Evolutionary conservation across 1,140 invertebrate species (phyloP).

Genomic region (Portunus trituberculatus): DNA sequence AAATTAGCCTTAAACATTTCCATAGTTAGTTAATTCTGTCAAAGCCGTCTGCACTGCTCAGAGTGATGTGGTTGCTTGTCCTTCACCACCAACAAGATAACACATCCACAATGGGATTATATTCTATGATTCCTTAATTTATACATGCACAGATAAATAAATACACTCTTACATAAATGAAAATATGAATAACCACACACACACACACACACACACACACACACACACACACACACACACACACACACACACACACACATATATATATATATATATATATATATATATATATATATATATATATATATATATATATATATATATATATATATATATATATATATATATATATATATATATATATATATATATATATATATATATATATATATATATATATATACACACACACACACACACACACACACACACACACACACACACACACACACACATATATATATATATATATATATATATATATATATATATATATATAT

Average conservation of each 20-base stretch:
- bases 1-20: too few relatives aligned
- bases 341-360: neutral
- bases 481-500: too few relatives aligned
- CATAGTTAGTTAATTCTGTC: too few relatives aligned
- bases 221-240: conserved; percentile 41
- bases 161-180: neutral
- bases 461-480: neutral
- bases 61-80: too few relatives aligned
- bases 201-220: conserved; percentile 34
- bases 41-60: too few relatives aligned
- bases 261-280: neutral
- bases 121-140: too few relatives aligned
- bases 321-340: neutral
- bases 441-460: conserved; percentile 31
- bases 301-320: neutral
- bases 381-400: neutral
- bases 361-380: conserved; percentile 32
- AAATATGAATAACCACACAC: too few relatives aligned
- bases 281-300: neutral
- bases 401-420: conserved; percentile 35
- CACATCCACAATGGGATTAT: too few relatives aligned
- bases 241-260: conserved; percentile 37
- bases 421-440: conserved; percentile 43
- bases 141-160: neutral
- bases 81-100: too few relatives aligned